Evolutionary conservation across 2,797 vertebrate species (phyloP).

Genomic region (Leptatherina wallacei): DNA sequence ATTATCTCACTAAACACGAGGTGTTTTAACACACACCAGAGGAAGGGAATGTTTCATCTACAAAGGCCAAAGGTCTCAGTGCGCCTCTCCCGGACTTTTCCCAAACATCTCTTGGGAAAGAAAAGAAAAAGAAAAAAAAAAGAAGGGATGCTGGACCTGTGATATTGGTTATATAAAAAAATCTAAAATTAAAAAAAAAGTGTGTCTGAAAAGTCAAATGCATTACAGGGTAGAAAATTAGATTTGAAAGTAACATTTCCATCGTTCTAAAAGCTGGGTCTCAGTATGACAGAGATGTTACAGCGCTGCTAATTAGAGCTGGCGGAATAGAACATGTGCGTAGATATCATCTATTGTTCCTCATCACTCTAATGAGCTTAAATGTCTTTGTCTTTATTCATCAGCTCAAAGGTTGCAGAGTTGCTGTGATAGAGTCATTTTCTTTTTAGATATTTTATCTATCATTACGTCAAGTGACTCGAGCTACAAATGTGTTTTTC

Average conservation of each 20-base stretch:
- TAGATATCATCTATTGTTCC: conserved; percentile 79
- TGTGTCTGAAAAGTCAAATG: conserved; percentile 39
- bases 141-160: not conserved
- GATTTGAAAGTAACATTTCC: conserved; percentile 79
- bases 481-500: conserved; percentile 24
- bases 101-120: conserved; percentile 32
- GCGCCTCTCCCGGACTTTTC: conserved; percentile 54
- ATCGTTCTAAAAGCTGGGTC: conserved; percentile 57
- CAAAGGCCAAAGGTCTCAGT: conserved; percentile 66
- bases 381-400: conserved; percentile 79
- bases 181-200: conserved; percentile 18
- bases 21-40: conserved; percentile 64
- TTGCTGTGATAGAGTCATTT: conserved; percentile 42
- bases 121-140: not conserved
- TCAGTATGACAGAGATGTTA: conserved; percentile 74
- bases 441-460: conserved; percentile 47
- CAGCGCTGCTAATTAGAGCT: conserved; percentile 73
- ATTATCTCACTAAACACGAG: conserved; percentile 66
- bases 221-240: conserved; percentile 63
- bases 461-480: conserved; percentile 31
- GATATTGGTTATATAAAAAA: conserved; percentile 45
- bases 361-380: conserved; percentile 80
- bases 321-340: conserved; percentile 69
- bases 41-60: conserved; percentile 66
- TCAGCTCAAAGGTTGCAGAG: conserved; percentile 73